Conservation (phyloP, 2,888 invertebrate species). For the Acanthacorydalis orientalis region DNA sequence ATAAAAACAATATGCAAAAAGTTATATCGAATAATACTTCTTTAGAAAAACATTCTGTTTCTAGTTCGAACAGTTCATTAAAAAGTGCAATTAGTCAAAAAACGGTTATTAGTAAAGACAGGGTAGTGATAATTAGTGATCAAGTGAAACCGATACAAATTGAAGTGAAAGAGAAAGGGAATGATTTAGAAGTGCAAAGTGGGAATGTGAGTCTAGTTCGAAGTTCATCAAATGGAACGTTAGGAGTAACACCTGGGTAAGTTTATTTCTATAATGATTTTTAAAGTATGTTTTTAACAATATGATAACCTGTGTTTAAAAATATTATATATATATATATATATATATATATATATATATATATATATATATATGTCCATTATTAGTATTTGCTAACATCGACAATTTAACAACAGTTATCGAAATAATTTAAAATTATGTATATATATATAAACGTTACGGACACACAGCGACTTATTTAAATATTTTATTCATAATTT, state of each 20-base stretch:
- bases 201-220: slow-evolving; percentile 22
- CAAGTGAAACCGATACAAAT: slow-evolving; percentile 26
- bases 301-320: not conserved
- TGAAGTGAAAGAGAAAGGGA: slow-evolving; percentile 23
- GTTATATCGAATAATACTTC: not conserved
- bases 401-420: no score
- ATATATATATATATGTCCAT: not conserved
- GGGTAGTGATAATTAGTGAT: slow-evolving; percentile 20
- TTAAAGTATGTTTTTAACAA: not conserved
- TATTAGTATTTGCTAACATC: no score
- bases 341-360: not conserved
- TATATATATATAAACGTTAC: not conserved
- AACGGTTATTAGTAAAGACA: slow-evolving; percentile 9
- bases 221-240: slow-evolving; percentile 19
- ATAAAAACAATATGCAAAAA: slow-evolving; percentile 7
- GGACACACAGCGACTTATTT: not conserved
- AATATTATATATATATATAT: not conserved
- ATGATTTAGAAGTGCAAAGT: slow-evolving; percentile 24
- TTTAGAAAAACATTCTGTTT: not conserved
- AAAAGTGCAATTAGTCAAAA: slow-evolving; percentile 14
- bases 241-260: slow-evolving; percentile 22
- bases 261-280: slow-evolving; percentile 9
- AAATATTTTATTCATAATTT: not conserved
- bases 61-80: not conserved
- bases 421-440: not conserved